These are phyloP conservation scores for Phortica variegata DNA, from an alignment of 1,140 invertebrate genomes.

Conservation along the genomic window DNA sequence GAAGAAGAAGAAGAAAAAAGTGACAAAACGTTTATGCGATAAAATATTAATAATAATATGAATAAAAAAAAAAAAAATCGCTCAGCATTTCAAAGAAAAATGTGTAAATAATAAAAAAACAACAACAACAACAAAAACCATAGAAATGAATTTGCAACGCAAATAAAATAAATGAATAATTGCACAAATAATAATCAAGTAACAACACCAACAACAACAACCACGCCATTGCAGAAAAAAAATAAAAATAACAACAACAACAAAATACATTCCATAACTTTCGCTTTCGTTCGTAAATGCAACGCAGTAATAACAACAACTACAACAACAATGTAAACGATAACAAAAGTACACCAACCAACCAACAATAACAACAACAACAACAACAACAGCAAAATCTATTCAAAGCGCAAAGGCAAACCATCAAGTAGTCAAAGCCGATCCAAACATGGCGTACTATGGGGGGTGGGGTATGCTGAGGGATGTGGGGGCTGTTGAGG, in stretches of 20 bases:
- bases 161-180: background rate
- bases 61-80: background rate
- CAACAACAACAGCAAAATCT: too few relatives aligned
- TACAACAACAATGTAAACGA: too few relatives aligned
- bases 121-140: background rate
- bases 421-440: too few relatives aligned
- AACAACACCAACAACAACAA: constrained; percentile 1
- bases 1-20: constrained; percentile 1
- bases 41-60: background rate
- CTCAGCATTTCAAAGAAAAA: background rate
- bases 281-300: constrained; percentile 6
- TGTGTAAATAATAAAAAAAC: background rate
- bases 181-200: constrained; percentile 3
- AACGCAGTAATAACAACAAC: constrained; percentile 1
- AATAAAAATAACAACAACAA: background rate
- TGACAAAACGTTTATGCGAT: background rate
- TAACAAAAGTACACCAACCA: background rate
- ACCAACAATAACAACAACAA: background rate
- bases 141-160: background rate
- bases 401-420: too few relatives aligned
- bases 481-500: background rate
- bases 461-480: background rate
- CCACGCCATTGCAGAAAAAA: too few relatives aligned
- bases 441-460: too few relatives aligned
- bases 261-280: constrained; percentile 2